A percentile compares a stretch with the other conserved stretches of the same genome.
phyloP scores from a whole-genome alignment of 1,140 invertebrate species.

The Bombus pascuorum region DNA sequence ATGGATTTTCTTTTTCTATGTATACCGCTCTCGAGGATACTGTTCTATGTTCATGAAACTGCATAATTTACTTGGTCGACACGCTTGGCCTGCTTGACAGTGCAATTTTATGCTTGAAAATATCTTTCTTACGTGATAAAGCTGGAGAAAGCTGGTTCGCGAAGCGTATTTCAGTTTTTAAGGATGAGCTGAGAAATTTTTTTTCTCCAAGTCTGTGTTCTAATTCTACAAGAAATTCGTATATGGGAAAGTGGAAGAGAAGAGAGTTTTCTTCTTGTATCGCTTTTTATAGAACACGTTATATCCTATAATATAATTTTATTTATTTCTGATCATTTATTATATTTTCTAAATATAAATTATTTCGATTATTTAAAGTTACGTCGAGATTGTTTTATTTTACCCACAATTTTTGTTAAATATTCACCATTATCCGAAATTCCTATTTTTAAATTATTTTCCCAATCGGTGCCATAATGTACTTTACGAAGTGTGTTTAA shows the following conservation, averaged over 20 bases:
- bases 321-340: too few species aligned
- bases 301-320: too few species aligned
- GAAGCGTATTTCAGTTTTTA: background rate
- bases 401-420: too few species aligned
- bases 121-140: background rate
- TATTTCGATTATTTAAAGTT: too few species aligned
- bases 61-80: constrained; percentile 23
- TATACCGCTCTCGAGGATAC: background rate
- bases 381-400: background rate
- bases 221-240: too few species aligned
- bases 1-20: background rate
- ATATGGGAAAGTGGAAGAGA: too few species aligned
- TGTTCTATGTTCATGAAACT: background rate
- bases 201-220: too few species aligned
- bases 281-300: too few species aligned
- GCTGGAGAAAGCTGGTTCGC: background rate
- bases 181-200: too few species aligned
- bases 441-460: background rate
- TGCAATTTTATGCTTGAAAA: constrained; percentile 4
- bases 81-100: background rate
- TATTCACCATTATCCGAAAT: too few species aligned
- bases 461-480: background rate
- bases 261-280: too few species aligned
- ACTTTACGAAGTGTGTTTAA: background rate
- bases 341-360: too few species aligned